phyloP scores from a whole-genome alignment of 2,888 invertebrate genomes.

The Hyppa rectilinea region DNA sequence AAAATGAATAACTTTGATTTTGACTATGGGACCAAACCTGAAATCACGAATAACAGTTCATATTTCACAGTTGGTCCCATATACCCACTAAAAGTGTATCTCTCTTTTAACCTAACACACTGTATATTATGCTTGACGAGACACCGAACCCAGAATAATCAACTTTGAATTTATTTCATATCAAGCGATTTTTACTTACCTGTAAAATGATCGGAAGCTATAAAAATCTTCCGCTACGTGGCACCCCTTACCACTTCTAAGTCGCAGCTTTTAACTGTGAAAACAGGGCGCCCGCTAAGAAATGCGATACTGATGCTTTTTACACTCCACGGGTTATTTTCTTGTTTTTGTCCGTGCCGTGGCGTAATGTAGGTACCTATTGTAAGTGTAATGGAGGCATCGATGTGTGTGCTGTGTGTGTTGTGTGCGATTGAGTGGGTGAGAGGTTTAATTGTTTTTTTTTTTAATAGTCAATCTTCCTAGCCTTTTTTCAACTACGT shows the following conservation, averaged over 20 bases:
- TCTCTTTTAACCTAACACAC: too few relatives aligned
- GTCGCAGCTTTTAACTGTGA: conserved; percentile 87
- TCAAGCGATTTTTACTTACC: neutral
- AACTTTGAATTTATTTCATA: neutral
- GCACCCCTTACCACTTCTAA: conserved; percentile 63
- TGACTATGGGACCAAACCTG: too few relatives aligned
- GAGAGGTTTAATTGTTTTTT: conserved; percentile 38
- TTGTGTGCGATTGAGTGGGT: conserved; percentile 31
- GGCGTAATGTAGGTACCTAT: conserved; percentile 42
- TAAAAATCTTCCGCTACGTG: conserved; percentile 49
- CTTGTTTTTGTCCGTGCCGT: conserved; percentile 64
- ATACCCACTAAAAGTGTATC: too few relatives aligned
- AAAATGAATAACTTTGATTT: too few relatives aligned
- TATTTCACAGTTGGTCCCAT: too few relatives aligned
- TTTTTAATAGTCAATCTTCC: too few relatives aligned
- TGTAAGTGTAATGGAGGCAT: conserved; percentile 50
- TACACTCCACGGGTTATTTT: conserved; percentile 64
- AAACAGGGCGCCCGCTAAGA: conserved; percentile 79
- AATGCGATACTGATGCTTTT: conserved; percentile 75
- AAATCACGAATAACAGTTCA: too few relatives aligned
- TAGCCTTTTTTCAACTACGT: too few relatives aligned
- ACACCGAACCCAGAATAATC: neutral
- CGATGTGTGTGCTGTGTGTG: conserved; percentile 28
- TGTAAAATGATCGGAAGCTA: conserved; percentile 38
- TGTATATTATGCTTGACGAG: too few relatives aligned